Evolutionary conservation across 2,888 invertebrate genomes (phyloP), one percentile per base, ranked within the genome.

Genomic region (Stenolophus ochropezus): DNA sequence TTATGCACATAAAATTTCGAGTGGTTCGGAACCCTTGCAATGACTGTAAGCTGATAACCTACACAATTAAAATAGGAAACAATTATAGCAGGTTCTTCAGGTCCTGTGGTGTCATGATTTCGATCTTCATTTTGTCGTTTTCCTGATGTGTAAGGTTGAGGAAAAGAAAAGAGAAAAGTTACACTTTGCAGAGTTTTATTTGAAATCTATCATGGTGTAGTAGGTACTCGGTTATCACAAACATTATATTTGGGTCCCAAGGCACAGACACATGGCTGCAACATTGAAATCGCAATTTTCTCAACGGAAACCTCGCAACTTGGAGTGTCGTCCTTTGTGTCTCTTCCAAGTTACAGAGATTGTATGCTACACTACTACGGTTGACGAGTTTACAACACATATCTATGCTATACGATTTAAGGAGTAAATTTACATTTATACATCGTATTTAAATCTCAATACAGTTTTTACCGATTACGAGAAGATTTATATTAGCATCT

Each of bases 161-260:
- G 21, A 71, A 47, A 71, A 75, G 23, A 75, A 33, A 27, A 49
- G 16, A 5, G n/a, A n/a, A 27, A 21, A 6, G 23, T 73, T 81
- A 81, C 81, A 81, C 75, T 81, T 81, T 81, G 81, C 81, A 75
- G 77, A 73, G 65, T 78, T 83, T 87, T 87, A 86, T 87, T 87
- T 87, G 87, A 88, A 87, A 85, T 87, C 88, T 88, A 88, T 87
- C 86, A 87, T 88, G 88, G 87, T 87, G 87, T 88, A 87, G 87
- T 88, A 88, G 88, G 88, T 88, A 88, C 88, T 88, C 86, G 87
- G 86, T 87, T 88, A 88, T 88, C 88, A 88, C 88, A 88, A 88
- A 88, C 87, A 88, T 88, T 81, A 82, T 87, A 88, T 86, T 88
- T 86, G 87, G 87, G 87, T 87, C 85, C 87, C 87, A 88, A 88